Percentiles rank a stretch among this genome's conserved stretches.
Evolutionary conservation across 1,140 invertebrate genomes (phyloP).

Genomic region (Streblospio benedicti): DNA sequence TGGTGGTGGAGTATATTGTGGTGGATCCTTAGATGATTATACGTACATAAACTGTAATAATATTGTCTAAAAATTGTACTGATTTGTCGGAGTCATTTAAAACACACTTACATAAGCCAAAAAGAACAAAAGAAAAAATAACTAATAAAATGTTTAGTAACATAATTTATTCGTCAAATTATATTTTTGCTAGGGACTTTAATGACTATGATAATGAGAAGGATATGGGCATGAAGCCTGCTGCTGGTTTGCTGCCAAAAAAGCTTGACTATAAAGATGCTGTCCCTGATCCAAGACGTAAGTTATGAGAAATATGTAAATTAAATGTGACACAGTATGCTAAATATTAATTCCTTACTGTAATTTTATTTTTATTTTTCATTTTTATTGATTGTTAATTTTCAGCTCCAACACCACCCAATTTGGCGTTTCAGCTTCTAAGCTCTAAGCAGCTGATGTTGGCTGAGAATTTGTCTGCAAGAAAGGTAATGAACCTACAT

Average conservation of each 20-base stretch:
- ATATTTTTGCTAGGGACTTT: slow-evolving; percentile 31
- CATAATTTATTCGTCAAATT: no score
- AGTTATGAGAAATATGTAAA: slow-evolving; percentile 16
- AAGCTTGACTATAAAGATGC: slow-evolving; percentile 34
- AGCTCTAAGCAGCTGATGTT: slow-evolving; percentile 37
- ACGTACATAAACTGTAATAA: no score
- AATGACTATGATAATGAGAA: slow-evolving; percentile 31
- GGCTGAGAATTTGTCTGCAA: slow-evolving; percentile 16
- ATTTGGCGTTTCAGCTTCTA: slow-evolving; percentile 38
- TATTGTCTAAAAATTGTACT: no score
- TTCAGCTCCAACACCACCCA: slow-evolving; percentile 36
- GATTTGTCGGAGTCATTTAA: no score
- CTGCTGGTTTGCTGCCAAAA: slow-evolving; percentile 33
- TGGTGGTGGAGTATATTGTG: no score
- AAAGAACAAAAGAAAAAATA: no score
- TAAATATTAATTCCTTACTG: neutral
- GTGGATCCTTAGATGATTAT: no score
- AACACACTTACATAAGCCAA: no score
- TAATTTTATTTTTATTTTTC: neutral
- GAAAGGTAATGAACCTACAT: slow-evolving; percentile 7
- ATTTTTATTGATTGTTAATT: neutral
- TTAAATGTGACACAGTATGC: neutral
- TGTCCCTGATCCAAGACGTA: slow-evolving; percentile 34
- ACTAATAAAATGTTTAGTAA: no score
- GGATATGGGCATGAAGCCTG: slow-evolving; percentile 41